Evolutionary conservation across 1,140 invertebrate species (phyloP).

Genomic region (Bradysia coprophila): DNA sequence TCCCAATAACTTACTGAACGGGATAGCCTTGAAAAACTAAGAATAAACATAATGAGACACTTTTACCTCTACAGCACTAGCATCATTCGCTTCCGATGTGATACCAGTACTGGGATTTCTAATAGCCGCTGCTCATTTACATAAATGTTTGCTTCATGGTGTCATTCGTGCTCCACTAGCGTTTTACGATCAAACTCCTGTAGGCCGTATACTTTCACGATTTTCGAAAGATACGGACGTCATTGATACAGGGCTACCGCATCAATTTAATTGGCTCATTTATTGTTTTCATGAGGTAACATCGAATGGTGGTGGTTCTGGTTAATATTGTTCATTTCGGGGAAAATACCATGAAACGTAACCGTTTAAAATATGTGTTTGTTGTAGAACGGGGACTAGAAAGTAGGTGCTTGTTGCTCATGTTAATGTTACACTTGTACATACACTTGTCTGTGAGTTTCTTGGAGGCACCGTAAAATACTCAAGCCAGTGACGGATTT

Average conservation of each 20-base stretch:
- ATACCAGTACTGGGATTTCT: conserved; percentile 48
- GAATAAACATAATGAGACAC: too few relatives aligned
- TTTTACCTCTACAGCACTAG: conserved; percentile 30
- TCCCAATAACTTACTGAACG: neutral
- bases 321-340: conserved; percentile 4
- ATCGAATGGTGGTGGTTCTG: too few relatives aligned
- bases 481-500: too few relatives aligned
- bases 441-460: too few relatives aligned
- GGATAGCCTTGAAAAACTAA: too few relatives aligned
- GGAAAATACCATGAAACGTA: too few relatives aligned
- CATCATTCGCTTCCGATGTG: conserved; percentile 48
- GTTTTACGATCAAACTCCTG: conserved; percentile 80
- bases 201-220: conserved; percentile 68
- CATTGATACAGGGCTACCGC: conserved; percentile 51
- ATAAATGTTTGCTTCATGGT: conserved; percentile 51
- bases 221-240: conserved; percentile 66
- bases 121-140: conserved; percentile 52
- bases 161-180: conserved; percentile 54
- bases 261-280: conserved; percentile 47
- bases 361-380: too few relatives aligned
- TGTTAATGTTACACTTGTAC: too few relatives aligned
- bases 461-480: too few relatives aligned
- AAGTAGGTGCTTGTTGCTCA: too few relatives aligned
- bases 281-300: conserved; percentile 69
- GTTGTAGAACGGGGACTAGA: too few relatives aligned